Percentiles rank a stretch among this genome's conserved stretches.
Evolutionary conservation across 2,797 vertebrate species (phyloP).

Genomic region (Chromobotia macracanthus): DNA sequence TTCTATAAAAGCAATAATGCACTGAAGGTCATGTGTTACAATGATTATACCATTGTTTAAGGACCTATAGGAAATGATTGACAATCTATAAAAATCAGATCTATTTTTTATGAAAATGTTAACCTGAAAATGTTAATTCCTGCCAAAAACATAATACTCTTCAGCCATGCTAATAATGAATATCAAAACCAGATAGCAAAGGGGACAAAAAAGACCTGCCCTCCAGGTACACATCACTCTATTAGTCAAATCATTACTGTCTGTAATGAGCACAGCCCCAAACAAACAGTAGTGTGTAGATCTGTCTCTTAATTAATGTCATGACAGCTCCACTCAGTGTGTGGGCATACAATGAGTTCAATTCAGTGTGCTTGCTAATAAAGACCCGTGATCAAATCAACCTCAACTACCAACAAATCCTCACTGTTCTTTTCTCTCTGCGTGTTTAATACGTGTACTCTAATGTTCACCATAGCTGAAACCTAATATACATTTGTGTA

Average conservation of each 20-base stretch:
- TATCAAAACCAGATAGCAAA: constrained; percentile 7
- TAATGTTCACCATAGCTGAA: constrained; percentile 61
- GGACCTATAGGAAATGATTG: too few species aligned
- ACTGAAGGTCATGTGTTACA: neutral
- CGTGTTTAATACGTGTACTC: constrained; percentile 57
- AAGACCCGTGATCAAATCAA: constrained; percentile 68
- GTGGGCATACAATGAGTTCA: constrained; percentile 64
- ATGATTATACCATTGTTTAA: neutral
- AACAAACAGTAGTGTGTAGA: neutral
- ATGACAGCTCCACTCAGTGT: constrained; percentile 5
- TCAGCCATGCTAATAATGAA: constrained; percentile 10
- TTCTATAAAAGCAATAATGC: neutral
- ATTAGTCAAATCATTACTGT: neutral
- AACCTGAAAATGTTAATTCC: neutral
- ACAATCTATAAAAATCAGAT: neutral
- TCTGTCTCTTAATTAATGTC: constrained; percentile 37
- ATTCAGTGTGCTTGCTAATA: constrained; percentile 65
- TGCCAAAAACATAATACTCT: neutral
- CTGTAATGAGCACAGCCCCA: neutral
- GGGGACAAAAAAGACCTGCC: neutral
- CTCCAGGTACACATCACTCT: neutral
- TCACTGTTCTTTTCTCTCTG: constrained; percentile 47
- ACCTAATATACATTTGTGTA: constrained; percentile 52
- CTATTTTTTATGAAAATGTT: neutral
- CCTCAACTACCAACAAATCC: constrained; percentile 59